Percentiles rank a stretch among this genome's conserved stretches.
These are phyloP conservation scores for Coendou prehensilis DNA, from an alignment of 2,797 vertebrate genomes.

Conservation along the genomic window DNA sequence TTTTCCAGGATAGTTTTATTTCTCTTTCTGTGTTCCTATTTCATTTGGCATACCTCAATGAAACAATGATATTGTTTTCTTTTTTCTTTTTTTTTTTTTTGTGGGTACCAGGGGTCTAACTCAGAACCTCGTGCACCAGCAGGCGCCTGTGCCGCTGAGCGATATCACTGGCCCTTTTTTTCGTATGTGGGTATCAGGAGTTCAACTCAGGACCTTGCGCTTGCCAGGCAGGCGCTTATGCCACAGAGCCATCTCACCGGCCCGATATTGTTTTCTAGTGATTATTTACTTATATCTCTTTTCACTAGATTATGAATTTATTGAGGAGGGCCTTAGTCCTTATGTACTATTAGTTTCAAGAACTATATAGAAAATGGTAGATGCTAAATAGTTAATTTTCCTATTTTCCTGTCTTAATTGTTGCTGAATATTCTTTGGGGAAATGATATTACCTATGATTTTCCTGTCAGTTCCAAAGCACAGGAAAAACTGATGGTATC, in stretches of 20 bases:
- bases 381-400: not conserved
- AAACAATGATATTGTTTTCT: not conserved
- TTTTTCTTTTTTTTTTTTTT: too few relatives aligned
- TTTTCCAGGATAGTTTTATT: not conserved
- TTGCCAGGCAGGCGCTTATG: too few relatives aligned
- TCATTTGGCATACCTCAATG: not conserved
- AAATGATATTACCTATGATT: not conserved
- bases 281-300: not conserved
- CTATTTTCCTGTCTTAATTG: not conserved
- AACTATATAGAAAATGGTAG: not conserved
- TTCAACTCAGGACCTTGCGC: too few relatives aligned
- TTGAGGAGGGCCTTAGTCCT: not conserved
- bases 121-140: too few relatives aligned
- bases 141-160: too few relatives aligned
- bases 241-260: too few relatives aligned
- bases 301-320: not conserved
- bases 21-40: not conserved
- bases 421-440: not conserved
- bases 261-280: not conserved
- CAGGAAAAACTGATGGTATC: not conserved
- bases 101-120: too few relatives aligned
- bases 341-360: not conserved
- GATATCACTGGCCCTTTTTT: too few relatives aligned
- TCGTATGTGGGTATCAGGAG: too few relatives aligned
- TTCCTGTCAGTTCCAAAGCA: not conserved